Base-by-base conservation (phyloP, 1,140 invertebrate species). In the Agrilus planipennis region DNA sequence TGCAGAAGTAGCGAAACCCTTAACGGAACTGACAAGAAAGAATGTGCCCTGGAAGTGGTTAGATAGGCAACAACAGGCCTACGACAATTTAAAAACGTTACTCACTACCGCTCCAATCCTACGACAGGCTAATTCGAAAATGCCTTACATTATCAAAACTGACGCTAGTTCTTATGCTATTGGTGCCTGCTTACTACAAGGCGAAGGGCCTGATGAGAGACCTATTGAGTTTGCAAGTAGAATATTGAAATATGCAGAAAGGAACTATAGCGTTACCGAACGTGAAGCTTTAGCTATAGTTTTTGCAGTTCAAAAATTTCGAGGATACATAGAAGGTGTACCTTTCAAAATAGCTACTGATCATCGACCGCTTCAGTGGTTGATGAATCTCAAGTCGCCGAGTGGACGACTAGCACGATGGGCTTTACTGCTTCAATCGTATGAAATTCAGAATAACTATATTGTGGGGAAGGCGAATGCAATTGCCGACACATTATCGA, bases 201-300 rank as follows among this genome's bases (percentile, higher is more conserved):
- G 28, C 10, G 43, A 49, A 21, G 38, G 34, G 10, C 20, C 21
- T n/a, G 28, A 15, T n/a, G 41, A 42, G 18, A 38, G 44, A 10
- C 46, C 47, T 28, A 39, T 65, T 14, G 57, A 51, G 6, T 69
- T 64, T 46, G 61, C 58, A 5, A 65, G 64, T 32, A 20, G 54
- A n/a, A 31, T 42, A 7, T 31, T 67, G 7, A 42, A 27, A 10
- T 31, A 32, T 10, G 29, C 49, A 11, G 62, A 71, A 50, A 43
- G 29, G 18, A 60, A 61, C 21, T 66, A 61, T 27, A 36, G 32
- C 1, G 52, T 46, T 12, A 54, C 54, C 2, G 60, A 68, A 45
- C 41, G 51, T 35, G 62, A 67, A 53, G 50, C 47, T 32, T 42
- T 67, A 12, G 64, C 63, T 1, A 19, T 35, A n/a, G 5, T 35